phyloP scores from a whole-genome alignment of 2,797 vertebrate species.

The Ceyx erithaca region DNA sequence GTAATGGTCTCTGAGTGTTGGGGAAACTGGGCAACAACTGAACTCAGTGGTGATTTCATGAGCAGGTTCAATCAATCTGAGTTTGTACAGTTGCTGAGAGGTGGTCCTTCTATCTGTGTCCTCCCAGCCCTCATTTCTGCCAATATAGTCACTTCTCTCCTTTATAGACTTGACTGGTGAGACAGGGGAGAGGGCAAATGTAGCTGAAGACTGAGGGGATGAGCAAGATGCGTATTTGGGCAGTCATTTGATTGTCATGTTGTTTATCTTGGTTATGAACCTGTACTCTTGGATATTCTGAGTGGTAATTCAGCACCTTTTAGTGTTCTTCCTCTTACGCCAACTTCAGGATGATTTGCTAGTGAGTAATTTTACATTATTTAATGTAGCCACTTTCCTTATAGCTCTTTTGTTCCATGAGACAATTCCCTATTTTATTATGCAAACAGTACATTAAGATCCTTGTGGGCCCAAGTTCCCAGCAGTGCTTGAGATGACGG shows the following conservation, averaged over 20 bases:
- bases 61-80: neutral
- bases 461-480: slow-evolving; percentile 51
- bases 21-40: neutral
- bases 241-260: fast-evolving
- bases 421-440: slow-evolving; percentile 66
- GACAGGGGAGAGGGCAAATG: neutral
- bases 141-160: neutral
- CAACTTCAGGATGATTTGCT: slow-evolving; percentile 1
- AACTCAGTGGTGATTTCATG: neutral
- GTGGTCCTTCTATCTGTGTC: neutral
- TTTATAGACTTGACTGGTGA: neutral
- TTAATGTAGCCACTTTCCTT: slow-evolving; percentile 58
- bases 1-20: no score
- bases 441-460: slow-evolving; percentile 66
- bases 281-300: neutral
- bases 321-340: neutral
- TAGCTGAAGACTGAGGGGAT: neutral
- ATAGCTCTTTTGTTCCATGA: slow-evolving; percentile 49
- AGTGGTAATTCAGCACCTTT: slow-evolving; percentile 33
- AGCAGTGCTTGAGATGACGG: slow-evolving; percentile 19
- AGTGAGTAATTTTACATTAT: slow-evolving; percentile 57
- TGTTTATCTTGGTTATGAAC: neutral
- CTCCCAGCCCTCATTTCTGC: neutral
- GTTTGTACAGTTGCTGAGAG: neutral
- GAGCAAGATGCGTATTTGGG: neutral